phyloP scores from a whole-genome alignment of 2,113 vertebrate genomes.

The Erpornis zantholeuca region DNA sequence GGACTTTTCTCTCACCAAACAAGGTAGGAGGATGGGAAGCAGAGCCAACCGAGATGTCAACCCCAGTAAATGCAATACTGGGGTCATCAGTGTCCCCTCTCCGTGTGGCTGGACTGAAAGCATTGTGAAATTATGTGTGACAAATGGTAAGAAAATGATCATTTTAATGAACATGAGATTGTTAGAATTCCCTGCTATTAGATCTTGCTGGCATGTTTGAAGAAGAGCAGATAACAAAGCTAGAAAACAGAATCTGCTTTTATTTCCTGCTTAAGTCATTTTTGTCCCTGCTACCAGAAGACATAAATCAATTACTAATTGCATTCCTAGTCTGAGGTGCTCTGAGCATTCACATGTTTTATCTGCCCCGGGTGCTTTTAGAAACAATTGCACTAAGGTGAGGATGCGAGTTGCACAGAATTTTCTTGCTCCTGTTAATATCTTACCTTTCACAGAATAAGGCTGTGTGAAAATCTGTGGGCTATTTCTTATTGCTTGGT shows the following conservation, averaged over 20 bases:
- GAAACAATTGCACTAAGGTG: background rate
- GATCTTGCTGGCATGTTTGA: background rate
- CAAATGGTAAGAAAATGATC: background rate
- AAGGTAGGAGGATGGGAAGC: background rate
- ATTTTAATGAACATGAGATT: background rate
- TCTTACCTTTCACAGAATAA: background rate
- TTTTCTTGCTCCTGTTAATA: background rate
- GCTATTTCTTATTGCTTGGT: background rate
- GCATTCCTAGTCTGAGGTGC: background rate
- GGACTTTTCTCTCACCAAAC: background rate
- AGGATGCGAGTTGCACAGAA: background rate
- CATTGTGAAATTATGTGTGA: background rate
- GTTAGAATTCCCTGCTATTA: background rate
- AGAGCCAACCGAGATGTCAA: background rate
- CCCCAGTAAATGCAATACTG: background rate
- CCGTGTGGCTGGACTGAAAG: background rate
- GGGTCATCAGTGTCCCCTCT: background rate
- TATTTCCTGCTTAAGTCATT: background rate
- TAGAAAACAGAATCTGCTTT: background rate
- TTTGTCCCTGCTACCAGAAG: background rate
- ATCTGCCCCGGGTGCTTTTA: background rate
- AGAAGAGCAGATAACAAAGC: background rate
- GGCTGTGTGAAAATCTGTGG: background rate
- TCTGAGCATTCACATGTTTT: background rate
- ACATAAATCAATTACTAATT: slow-evolving; percentile 35